Evolutionary conservation across 1,140 invertebrate genomes (phyloP).

Genomic region (Meloidogyne chitwoodi): DNA sequence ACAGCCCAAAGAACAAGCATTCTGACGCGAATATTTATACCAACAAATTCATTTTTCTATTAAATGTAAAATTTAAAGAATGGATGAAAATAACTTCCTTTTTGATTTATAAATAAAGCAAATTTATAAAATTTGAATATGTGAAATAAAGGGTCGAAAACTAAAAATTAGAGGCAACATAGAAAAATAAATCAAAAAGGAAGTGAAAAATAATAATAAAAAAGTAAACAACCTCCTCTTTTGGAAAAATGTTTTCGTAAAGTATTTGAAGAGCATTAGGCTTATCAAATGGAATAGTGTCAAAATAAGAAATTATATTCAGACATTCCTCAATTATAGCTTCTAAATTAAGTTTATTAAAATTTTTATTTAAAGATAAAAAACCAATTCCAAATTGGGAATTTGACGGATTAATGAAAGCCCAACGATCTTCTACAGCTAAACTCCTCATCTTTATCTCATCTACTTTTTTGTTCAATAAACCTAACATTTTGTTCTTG

Average conservation of each 20-base stretch:
- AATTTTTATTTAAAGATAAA: neutral
- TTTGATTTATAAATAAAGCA: too few species aligned
- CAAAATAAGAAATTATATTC: conserved; percentile 30
- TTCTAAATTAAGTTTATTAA: conserved; percentile 16
- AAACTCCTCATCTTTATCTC: conserved; percentile 42
- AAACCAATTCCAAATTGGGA: conserved; percentile 37
- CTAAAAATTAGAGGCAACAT: too few species aligned
- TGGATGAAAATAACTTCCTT: too few species aligned
- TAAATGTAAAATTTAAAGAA: too few species aligned
- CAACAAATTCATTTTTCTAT: neutral
- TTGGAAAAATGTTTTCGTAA: conserved; percentile 35
- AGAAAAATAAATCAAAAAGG: too few species aligned
- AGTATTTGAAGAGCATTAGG: conserved; percentile 28
- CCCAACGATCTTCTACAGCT: conserved; percentile 42
- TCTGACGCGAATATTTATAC: conserved; percentile 23
- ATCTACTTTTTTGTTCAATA: conserved; percentile 28
- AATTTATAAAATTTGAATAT: neutral
- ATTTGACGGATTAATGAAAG: conserved; percentile 33
- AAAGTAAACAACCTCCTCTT: neutral
- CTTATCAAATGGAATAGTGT: conserved; percentile 23
- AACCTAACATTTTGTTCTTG: conserved; percentile 9
- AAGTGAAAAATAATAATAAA: neutral
- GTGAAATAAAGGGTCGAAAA: too few species aligned
- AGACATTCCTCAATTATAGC: conserved; percentile 39
- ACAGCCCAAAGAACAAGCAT: conserved; percentile 41